A percentile compares a stretch with the other conserved stretches of the same genome.
Conservation (phyloP, 2,113 vertebrate genomes). For the Cisticola juncidis region DNA sequence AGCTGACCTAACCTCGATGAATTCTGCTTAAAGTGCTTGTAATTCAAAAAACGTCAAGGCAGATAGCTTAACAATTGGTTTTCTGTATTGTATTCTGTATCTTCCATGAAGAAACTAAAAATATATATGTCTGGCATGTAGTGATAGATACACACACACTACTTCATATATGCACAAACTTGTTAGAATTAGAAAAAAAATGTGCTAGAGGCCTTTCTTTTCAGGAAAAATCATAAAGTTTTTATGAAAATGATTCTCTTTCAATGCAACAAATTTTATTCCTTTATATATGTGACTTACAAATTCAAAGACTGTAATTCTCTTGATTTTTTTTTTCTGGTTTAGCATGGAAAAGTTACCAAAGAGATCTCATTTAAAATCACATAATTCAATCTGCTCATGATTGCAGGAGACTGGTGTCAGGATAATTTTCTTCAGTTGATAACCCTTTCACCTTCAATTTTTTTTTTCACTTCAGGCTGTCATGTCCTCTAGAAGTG, state of each 20-base stretch:
- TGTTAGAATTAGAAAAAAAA: neutral
- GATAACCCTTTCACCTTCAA: conserved; percentile 72
- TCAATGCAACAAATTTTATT: conserved; percentile 16
- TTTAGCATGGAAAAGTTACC: neutral
- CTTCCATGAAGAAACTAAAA: neutral
- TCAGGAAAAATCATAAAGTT: neutral
- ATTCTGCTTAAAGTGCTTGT: conserved; percentile 22
- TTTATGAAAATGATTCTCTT: conserved; percentile 6
- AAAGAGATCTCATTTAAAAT: conserved; percentile 66
- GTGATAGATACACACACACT: neutral
- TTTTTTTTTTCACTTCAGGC: conserved; percentile 65
- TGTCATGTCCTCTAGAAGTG: conserved; percentile 26
- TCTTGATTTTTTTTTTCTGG: neutral
- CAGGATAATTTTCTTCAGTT: conserved; percentile 68
- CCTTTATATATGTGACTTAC: neutral
- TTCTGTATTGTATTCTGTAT: neutral
- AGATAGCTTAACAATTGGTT: conserved; percentile 24
- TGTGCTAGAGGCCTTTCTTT: neutral
- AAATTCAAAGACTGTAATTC: neutral
- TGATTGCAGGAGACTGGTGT: conserved; percentile 60
- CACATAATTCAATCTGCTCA: conserved; percentile 58
- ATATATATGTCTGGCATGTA: neutral
- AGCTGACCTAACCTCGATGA: conserved; percentile 6
- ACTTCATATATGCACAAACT: neutral
- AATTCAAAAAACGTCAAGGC: conserved; percentile 15